Evolutionary conservation across 2,888 invertebrate genomes (phyloP).

Genomic region (Dryocosmus kuriphilus): DNA sequence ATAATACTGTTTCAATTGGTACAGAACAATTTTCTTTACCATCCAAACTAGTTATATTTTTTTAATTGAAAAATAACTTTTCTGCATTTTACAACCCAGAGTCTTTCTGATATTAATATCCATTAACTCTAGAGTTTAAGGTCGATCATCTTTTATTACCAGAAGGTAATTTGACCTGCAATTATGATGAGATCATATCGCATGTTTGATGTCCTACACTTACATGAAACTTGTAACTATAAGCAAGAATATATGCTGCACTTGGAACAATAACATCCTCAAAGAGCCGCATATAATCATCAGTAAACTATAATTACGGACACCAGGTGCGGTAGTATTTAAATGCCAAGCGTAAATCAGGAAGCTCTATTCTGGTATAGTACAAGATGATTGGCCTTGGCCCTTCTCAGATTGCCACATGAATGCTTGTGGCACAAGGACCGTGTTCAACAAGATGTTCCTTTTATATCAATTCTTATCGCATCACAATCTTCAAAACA

Average conservation of each 20-base stretch:
- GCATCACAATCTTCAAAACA: conserved; percentile 34
- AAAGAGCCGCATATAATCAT: background rate
- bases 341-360: conserved; percentile 38
- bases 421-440: conserved; percentile 28
- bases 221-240: background rate
- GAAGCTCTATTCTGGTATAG: conserved; percentile 26
- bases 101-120: no score
- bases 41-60: no score
- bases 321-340: conserved; percentile 24
- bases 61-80: background rate
- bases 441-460: conserved; percentile 32
- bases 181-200: background rate
- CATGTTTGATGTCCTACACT: background rate
- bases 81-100: background rate
- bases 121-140: background rate
- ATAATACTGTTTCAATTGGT: background rate
- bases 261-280: background rate
- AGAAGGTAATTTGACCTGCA: background rate
- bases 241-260: background rate
- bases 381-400: conserved; percentile 26
- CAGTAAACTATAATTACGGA: conserved; percentile 12
- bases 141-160: background rate
- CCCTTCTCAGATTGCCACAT: conserved; percentile 7
- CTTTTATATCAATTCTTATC: conserved; percentile 38
- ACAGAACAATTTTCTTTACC: no score